phyloP scores from a whole-genome alignment of 2,888 invertebrate species.

The Tillus elongatus region DNA sequence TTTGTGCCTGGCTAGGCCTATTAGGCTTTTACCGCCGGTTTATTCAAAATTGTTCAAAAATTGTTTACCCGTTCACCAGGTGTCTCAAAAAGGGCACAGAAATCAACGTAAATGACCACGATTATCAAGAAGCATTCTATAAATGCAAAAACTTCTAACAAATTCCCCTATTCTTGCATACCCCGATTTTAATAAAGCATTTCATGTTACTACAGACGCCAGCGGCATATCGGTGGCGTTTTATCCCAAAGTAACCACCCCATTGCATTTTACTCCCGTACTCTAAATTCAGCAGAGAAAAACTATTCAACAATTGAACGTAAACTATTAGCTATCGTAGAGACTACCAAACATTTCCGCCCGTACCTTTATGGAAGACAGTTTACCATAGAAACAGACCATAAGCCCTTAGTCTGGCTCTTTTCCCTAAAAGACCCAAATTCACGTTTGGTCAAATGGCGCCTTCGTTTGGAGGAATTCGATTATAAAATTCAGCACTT shows the following conservation, averaged over 20 bases:
- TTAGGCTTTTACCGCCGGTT: slow-evolving; percentile 20
- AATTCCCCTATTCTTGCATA: slow-evolving; percentile 11
- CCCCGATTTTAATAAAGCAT: slow-evolving; percentile 11
- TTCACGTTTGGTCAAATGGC: background rate
- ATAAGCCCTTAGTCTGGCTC: slow-evolving; percentile 1
- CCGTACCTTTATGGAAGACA: background rate
- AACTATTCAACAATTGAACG: slow-evolving; percentile 13
- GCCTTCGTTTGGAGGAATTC: slow-evolving; percentile 1
- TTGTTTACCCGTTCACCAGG: slow-evolving; percentile 18
- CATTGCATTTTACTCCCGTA: slow-evolving; percentile 12
- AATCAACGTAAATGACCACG: background rate
- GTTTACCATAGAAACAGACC: slow-evolving; percentile 4
- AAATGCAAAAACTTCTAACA: slow-evolving; percentile 11
- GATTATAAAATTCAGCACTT: slow-evolving; percentile 1
- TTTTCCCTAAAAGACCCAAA: background rate
- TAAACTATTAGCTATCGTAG: slow-evolving; percentile 7
- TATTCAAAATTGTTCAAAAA: slow-evolving; percentile 17
- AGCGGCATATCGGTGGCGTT: slow-evolving; percentile 12
- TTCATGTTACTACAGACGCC: slow-evolving; percentile 12
- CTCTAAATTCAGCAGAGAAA: slow-evolving; percentile 12
- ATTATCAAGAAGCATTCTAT: slow-evolving; percentile 6
- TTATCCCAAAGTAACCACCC: slow-evolving; percentile 16
- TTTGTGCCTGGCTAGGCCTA: slow-evolving; percentile 21
- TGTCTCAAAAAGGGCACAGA: slow-evolving; percentile 13
- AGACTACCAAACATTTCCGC: background rate